These are phyloP conservation scores for Origma solitaria DNA, from an alignment of 2,113 vertebrate species.

Conservation along the genomic window DNA sequence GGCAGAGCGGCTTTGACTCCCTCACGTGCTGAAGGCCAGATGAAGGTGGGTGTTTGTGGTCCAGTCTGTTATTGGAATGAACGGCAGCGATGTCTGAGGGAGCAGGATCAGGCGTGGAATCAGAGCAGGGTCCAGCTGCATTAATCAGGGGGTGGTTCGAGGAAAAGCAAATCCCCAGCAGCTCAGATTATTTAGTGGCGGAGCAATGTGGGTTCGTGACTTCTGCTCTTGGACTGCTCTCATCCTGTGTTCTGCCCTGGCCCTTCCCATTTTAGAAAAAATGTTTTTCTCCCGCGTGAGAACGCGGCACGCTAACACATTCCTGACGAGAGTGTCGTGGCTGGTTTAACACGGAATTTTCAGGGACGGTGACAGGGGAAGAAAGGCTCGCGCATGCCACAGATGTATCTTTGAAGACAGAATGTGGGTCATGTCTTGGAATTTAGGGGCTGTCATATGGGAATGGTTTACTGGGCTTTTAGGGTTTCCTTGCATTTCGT, in stretches of 20 bases:
- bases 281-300: not conserved
- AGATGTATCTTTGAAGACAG: not conserved
- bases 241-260: not conserved
- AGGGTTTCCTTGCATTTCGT: not conserved
- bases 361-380: not conserved
- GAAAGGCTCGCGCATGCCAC: not conserved
- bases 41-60: not conserved
- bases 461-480: not conserved
- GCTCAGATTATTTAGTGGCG: not conserved
- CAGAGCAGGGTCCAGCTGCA: not conserved
- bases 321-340: accelerated
- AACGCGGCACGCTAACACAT: accelerated
- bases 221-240: not conserved
- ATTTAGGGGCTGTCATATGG: not conserved
- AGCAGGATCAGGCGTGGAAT: not conserved
- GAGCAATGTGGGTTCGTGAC: not conserved
- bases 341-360: not conserved
- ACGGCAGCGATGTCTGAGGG: not conserved
- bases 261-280: not conserved
- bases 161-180: not conserved
- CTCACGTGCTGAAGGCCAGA: not conserved
- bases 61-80: not conserved
- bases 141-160: not conserved
- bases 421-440: not conserved
- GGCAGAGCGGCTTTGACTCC: not conserved